Conservation (phyloP, 2,113 vertebrate species). For the Xyliphius kryptos region DNA sequence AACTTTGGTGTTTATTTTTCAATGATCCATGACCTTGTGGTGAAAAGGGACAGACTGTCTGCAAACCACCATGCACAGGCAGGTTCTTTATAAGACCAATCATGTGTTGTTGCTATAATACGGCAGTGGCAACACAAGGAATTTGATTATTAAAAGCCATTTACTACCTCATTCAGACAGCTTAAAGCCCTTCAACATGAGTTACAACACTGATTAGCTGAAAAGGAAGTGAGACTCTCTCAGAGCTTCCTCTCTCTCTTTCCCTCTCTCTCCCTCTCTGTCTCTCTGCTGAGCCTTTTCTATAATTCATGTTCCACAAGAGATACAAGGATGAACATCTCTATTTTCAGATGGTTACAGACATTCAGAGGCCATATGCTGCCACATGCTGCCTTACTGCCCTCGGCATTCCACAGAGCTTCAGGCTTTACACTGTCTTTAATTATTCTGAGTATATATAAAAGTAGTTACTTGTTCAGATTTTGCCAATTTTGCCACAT, state of each 20-base stretch:
- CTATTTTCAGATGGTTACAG: constrained; percentile 41
- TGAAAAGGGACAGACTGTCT: too few relatives aligned
- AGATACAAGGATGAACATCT: constrained; percentile 38
- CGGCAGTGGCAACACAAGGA: constrained; percentile 19
- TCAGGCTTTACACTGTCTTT: neutral
- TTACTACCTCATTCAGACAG: neutral
- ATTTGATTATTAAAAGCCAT: constrained; percentile 24
- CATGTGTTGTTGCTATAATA: constrained; percentile 15
- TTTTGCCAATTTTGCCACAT: too few relatives aligned
- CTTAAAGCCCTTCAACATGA: constrained; percentile 15
- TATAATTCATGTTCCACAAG: constrained; percentile 44
- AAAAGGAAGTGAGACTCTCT: constrained; percentile 21
- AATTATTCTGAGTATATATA: constrained; percentile 3
- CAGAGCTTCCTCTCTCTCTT: constrained; percentile 1
- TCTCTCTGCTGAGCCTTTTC: constrained; percentile 14
- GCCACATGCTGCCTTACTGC: constrained; percentile 1
- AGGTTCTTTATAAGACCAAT: too few relatives aligned
- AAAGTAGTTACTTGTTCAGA: too few relatives aligned
- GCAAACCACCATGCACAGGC: too few relatives aligned
- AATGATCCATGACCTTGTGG: too few relatives aligned
- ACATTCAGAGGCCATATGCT: constrained; percentile 19
- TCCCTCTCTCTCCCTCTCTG: constrained; percentile 14
- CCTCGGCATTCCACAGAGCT: neutral
- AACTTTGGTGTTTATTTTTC: too few relatives aligned
- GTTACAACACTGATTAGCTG: constrained; percentile 28